These are phyloP conservation scores for Glossophaga mutica DNA, from an alignment of 2,797 vertebrate genomes.

Conservation along the genomic window DNA sequence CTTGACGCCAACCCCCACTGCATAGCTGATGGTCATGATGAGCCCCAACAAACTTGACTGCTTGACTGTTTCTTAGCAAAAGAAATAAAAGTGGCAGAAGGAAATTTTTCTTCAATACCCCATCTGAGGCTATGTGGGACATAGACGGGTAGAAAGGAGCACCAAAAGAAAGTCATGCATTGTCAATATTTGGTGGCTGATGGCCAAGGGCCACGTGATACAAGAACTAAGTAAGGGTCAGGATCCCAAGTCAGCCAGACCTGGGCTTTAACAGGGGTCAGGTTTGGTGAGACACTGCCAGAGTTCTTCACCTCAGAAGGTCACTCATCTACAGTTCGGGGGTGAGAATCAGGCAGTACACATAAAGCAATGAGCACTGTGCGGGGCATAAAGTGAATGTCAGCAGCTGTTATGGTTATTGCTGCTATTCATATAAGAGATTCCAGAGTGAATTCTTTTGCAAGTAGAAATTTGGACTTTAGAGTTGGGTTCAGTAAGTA, in stretches of 20 bases:
- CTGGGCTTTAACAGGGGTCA: background rate
- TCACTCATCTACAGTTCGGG: background rate
- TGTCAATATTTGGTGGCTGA: background rate
- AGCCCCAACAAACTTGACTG: slow-evolving; percentile 1
- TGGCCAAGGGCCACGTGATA: background rate
- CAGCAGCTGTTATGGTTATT: background rate
- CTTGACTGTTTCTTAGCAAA: background rate
- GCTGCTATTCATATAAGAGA: background rate
- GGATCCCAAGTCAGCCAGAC: background rate
- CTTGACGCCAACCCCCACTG: background rate
- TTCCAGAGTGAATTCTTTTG: background rate
- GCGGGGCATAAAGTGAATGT: background rate
- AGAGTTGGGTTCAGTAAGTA: background rate
- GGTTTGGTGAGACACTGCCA: background rate
- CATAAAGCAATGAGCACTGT: background rate
- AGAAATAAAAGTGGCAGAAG: background rate
- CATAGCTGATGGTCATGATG: slow-evolving; percentile 17
- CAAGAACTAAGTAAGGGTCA: background rate
- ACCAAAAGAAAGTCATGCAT: background rate
- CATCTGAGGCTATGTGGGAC: background rate
- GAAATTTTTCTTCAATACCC: background rate
- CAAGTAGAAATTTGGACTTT: background rate
- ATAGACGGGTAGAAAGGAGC: background rate
- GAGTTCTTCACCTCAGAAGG: background rate
- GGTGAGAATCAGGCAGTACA: background rate